Conservation (phyloP, 2,113 vertebrate species). For the Elgaria multicarinata region DNA sequence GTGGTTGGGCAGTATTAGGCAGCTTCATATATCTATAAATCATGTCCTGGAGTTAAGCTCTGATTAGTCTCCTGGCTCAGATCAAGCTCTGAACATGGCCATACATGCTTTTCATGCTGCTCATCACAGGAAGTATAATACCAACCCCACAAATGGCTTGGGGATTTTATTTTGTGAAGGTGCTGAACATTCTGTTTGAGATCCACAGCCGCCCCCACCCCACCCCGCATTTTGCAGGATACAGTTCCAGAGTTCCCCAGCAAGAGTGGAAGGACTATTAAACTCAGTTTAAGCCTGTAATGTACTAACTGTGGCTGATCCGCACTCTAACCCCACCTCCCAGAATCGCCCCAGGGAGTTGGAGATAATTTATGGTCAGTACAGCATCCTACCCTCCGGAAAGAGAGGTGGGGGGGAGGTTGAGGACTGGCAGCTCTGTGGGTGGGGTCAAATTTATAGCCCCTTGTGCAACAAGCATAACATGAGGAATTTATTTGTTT, state of each 20-base stretch:
- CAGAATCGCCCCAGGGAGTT: background rate
- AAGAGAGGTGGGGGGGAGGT: constrained; percentile 5
- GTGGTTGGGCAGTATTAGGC: background rate
- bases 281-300: background rate
- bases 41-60: background rate
- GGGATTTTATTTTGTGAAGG: background rate
- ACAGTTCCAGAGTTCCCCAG: background rate
- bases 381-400: background rate
- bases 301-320: too few relatives aligned
- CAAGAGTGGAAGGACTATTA: background rate
- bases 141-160: background rate
- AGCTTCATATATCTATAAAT: background rate
- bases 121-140: background rate
- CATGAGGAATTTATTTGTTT: background rate
- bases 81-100: background rate
- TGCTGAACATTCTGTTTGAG: background rate
- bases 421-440: background rate
- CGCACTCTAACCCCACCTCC: background rate
- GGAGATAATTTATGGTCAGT: background rate
- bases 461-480: background rate
- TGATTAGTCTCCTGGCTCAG: background rate
- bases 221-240: background rate
- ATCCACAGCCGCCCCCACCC: background rate
- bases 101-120: background rate
- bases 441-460: constrained; percentile 20